Conservation (phyloP, 2,797 vertebrate species). For the Cygnus olor region DNA sequence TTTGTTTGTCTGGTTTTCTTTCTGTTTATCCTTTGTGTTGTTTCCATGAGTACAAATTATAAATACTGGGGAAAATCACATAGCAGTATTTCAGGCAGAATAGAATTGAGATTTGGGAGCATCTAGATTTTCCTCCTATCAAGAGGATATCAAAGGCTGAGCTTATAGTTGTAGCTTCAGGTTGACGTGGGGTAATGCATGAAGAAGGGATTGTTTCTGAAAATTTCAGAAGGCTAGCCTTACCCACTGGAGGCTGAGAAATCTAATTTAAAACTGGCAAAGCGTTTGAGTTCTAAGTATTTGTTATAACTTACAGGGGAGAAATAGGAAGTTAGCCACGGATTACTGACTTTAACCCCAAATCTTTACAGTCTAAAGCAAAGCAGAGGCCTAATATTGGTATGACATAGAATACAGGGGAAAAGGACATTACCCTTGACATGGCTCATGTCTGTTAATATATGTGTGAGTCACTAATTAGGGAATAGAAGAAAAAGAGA, state of each 20-base stretch:
- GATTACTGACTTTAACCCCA: not conserved
- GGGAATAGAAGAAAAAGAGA: not conserved
- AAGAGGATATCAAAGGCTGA: not conserved
- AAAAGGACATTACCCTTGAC: not conserved
- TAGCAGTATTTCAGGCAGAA: not conserved
- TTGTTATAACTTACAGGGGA: not conserved
- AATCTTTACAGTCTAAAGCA: not conserved
- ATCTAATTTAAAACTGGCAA: not conserved
- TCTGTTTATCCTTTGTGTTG: not conserved
- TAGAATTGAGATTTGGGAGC: not conserved
- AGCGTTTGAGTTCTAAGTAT: not conserved
- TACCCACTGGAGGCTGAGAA: not conserved
- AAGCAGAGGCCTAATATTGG: not conserved
- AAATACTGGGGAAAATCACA: not conserved
- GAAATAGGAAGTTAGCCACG: not conserved
- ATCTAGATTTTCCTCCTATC: rapidly evolving
- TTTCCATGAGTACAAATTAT: not conserved
- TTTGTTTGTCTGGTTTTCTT: not conserved
- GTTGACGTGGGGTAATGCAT: not conserved
- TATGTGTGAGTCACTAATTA: not conserved
- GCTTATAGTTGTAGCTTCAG: not conserved
- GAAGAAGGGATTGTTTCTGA: not conserved
- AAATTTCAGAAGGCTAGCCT: not conserved
- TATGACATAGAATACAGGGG: not conserved
- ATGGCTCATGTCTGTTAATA: not conserved